phyloP scores from a whole-genome alignment of 1,140 invertebrate genomes.

The Aphelinus certus region DNA sequence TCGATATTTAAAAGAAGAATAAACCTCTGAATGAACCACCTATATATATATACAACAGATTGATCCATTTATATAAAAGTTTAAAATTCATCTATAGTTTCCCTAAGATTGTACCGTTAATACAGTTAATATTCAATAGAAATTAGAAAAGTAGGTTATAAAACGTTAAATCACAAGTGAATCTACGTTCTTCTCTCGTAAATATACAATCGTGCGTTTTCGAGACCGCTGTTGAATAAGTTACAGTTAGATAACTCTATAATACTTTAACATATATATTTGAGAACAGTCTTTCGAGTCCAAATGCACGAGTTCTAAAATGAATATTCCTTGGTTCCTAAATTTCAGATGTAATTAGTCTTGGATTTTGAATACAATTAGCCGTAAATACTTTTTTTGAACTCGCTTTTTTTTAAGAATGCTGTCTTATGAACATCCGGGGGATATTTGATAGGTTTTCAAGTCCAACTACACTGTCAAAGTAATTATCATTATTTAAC shows the following conservation, averaged over 20 bases:
- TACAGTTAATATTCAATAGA: neutral
- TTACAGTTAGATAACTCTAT: slow-evolving; percentile 40
- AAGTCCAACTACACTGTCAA: neutral
- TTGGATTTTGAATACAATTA: neutral
- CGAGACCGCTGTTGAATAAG: slow-evolving; percentile 23
- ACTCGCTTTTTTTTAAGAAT: no score
- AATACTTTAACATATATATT: slow-evolving; percentile 50
- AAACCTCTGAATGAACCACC: neutral
- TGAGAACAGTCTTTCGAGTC: slow-evolving; percentile 56
- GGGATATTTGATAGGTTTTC: neutral
- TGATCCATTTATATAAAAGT: slow-evolving; percentile 27
- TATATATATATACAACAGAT: slow-evolving; percentile 8
- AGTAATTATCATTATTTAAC: neutral
- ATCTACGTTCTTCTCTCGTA: slow-evolving; percentile 1
- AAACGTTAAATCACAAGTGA: slow-evolving; percentile 17
- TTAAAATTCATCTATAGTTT: slow-evolving; percentile 13
- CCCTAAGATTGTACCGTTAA: slow-evolving; percentile 10
- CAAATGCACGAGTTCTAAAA: slow-evolving; percentile 48
- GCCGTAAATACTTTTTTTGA: no score
- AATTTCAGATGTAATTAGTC: neutral
- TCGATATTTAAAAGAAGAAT: slow-evolving; percentile 19
- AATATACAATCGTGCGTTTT: slow-evolving; percentile 26
- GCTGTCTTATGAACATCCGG: no score
- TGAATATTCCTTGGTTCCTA: slow-evolving; percentile 43
- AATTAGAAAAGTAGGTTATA: slow-evolving; percentile 37